These are phyloP conservation scores for Apostichopus californicus DNA, from an alignment of 35 echinoderm and acorn worm genomes.

Conservation along the genomic window DNA sequence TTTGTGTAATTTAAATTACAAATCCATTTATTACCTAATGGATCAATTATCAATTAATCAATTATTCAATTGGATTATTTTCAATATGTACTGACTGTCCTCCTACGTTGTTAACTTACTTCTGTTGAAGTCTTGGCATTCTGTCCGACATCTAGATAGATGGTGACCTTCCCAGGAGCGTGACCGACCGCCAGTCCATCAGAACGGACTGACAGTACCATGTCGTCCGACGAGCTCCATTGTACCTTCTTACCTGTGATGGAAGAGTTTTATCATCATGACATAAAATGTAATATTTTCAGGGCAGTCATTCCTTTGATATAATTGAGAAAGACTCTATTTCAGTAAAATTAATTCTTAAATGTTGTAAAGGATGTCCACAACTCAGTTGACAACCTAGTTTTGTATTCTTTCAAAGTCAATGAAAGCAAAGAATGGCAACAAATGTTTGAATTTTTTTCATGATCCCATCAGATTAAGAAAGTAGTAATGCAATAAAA, in stretches of 20 bases:
- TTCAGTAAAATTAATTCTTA: no score
- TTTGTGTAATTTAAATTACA: no score
- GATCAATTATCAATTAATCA: neutral
- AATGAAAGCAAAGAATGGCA: no score
- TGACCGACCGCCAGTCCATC: conserved; percentile 31
- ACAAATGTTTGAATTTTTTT: no score
- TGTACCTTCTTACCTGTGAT: conserved; percentile 20
- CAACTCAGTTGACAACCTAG: no score
- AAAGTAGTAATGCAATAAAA: no score
- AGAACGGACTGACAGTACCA: neutral
- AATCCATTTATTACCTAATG: neutral
- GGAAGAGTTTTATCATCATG: neutral
- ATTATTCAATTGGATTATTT: neutral
- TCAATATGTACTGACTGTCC: neutral
- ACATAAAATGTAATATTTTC: no score
- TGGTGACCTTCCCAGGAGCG: conserved; percentile 20
- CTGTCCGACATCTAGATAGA: conserved; percentile 16
- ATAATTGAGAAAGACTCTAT: no score
- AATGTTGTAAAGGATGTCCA: no score
- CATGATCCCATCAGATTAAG: no score
- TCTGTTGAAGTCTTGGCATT: conserved; percentile 38
- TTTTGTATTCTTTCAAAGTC: no score
- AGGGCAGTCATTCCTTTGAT: no score
- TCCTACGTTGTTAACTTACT: neutral
- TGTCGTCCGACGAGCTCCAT: conserved; percentile 27